Base-by-base conservation (phyloP, 2,888 invertebrate genomes). In the Tanypteryx hageni region DNA sequence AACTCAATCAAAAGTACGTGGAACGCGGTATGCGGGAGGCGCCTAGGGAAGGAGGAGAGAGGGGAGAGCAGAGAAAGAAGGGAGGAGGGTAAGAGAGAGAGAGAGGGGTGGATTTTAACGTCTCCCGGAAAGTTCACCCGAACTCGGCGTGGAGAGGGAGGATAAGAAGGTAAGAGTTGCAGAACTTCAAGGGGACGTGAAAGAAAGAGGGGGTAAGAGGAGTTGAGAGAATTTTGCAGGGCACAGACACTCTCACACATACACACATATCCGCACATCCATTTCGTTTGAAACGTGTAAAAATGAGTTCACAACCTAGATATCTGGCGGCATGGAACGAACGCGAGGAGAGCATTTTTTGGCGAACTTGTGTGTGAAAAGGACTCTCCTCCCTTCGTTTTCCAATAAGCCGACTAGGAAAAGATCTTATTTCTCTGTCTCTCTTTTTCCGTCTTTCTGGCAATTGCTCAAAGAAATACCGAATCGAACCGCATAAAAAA, bases 1-100 rank as follows among this genome's bases (percentile, higher is more conserved):
- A 86, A 86, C 86, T 86, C 86, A 86, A 86, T 86, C 86, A 86
- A 86, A 86, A 86, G 86, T 64, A 61, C 61, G 61, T 61, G 86
- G 59, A 64, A 86, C 56, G 83, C 56, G 83, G 81, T 81, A 22
- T 57, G 57, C 27, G 5, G 11, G n/a, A n/a, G 57, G 84, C 13
- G 11, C n/a, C 14, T 13, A 18, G 84, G 16, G 58, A n/a, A 56
- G 18, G 13, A 4, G 31, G n/a, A 57, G 84, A 31, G 81, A 81
- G 64, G 5, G 18, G 64, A 44, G 44, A 64, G 64, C 64, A 16
- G 64, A 64, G 64, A 18, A 64, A 16, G 18, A 64, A 18, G 5
- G 64, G 64, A 64, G 16, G 16, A 27, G n/a, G 76, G 82, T 16
- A 82, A 82, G 82, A 22, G 4, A 61, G 61, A 61, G 61, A 4